These are phyloP conservation scores for Cryptophagus acutangulus DNA, from an alignment of 2,888 invertebrate species.

Conservation along the genomic window DNA sequence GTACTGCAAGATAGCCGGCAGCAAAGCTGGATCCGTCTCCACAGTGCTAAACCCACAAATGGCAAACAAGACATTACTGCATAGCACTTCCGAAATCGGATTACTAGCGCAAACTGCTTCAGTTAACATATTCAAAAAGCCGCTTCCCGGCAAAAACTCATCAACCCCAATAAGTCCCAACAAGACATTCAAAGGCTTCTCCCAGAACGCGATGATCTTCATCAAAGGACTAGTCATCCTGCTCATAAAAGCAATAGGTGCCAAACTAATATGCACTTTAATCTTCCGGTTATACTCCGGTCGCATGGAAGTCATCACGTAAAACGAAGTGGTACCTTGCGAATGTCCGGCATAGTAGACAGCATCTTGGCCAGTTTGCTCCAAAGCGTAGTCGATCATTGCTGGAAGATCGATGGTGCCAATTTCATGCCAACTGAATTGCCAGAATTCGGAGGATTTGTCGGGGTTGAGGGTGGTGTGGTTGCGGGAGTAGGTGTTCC, in stretches of 20 bases:
- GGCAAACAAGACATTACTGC: slow-evolving; percentile 39
- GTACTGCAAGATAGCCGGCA: slow-evolving; percentile 29
- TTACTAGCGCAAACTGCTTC: slow-evolving; percentile 15
- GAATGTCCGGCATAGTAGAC: slow-evolving; percentile 79
- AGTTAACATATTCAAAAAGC: slow-evolving; percentile 44
- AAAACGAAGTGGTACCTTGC: slow-evolving; percentile 66
- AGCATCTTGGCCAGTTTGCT: slow-evolving; percentile 53
- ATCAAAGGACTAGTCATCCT: slow-evolving; percentile 46
- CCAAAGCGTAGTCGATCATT: slow-evolving; percentile 68
- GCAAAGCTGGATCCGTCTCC: slow-evolving; percentile 38
- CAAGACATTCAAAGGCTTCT: slow-evolving; percentile 24
- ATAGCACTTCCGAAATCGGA: slow-evolving; percentile 26
- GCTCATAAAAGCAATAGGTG: slow-evolving; percentile 61
- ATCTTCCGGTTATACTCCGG: slow-evolving; percentile 64
- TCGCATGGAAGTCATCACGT: slow-evolving; percentile 57
- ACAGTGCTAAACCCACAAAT: slow-evolving; percentile 39
- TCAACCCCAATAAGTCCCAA: slow-evolving; percentile 49
- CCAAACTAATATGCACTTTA: slow-evolving; percentile 59
- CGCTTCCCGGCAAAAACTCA: slow-evolving; percentile 61
- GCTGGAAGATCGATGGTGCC: slow-evolving; percentile 73
- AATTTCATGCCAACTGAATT: slow-evolving; percentile 75
- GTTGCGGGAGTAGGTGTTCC: slow-evolving; percentile 22
- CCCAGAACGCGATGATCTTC: slow-evolving; percentile 29
- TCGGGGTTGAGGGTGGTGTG: slow-evolving; percentile 18
- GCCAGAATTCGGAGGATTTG: slow-evolving; percentile 46